Evolutionary conservation across 2,113 vertebrate genomes (phyloP).

Genomic region (Origma solitaria): DNA sequence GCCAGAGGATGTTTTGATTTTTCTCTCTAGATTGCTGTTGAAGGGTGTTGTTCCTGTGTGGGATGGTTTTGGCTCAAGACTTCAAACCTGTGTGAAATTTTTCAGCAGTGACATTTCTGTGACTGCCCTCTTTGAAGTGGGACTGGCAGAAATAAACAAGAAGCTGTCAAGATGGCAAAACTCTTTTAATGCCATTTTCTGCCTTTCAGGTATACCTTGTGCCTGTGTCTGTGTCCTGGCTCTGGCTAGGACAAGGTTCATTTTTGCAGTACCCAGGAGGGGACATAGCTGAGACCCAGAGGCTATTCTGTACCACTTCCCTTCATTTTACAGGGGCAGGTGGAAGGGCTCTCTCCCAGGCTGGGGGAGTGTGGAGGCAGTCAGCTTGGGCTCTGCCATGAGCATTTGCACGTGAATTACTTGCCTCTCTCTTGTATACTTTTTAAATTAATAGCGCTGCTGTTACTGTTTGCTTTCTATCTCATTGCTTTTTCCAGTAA

Average conservation of each 20-base stretch:
- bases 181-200: background rate
- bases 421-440: background rate
- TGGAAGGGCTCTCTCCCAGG: background rate
- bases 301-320: background rate
- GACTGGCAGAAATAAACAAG: background rate
- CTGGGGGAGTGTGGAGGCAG: accelerated
- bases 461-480: background rate
- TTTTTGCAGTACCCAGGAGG: background rate
- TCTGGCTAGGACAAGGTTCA: accelerated
- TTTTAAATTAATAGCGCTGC: background rate
- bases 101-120: background rate
- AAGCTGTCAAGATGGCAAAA: background rate
- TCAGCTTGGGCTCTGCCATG: accelerated
- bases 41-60: background rate
- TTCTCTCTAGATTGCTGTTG: background rate
- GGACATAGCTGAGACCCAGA: background rate
- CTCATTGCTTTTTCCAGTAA: background rate
- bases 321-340: background rate
- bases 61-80: background rate
- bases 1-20: background rate
- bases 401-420: background rate
- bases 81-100: background rate
- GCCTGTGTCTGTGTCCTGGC: background rate
- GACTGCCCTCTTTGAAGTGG: background rate
- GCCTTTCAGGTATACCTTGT: background rate